Conservation (phyloP, 2,888 invertebrate species). For the Seira sanloemensis region DNA sequence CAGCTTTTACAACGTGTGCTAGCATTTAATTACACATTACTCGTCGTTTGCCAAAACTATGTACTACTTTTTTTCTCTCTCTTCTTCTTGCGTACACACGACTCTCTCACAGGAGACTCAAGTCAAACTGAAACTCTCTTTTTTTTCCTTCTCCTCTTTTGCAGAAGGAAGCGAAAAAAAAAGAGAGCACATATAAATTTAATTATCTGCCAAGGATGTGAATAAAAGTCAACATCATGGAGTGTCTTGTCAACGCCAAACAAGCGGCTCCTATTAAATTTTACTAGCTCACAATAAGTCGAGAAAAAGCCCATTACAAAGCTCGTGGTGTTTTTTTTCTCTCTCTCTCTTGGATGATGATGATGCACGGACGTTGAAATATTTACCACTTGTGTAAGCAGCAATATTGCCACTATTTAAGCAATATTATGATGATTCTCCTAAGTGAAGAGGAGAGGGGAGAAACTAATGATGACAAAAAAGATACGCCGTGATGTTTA, state of each 20-base stretch:
- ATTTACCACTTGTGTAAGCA: slow-evolving; percentile 56
- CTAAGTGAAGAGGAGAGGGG: neutral
- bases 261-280: slow-evolving; percentile 61
- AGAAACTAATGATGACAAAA: slow-evolving; percentile 38
- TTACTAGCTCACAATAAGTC: slow-evolving; percentile 41
- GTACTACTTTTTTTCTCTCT: slow-evolving; percentile 26
- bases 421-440: neutral
- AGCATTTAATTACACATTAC: slow-evolving; percentile 65
- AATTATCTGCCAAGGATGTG: slow-evolving; percentile 67
- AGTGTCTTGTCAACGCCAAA: slow-evolving; percentile 67
- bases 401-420: slow-evolving; percentile 12
- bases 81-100: no score
- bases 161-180: slow-evolving; percentile 32
- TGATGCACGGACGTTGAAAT: slow-evolving; percentile 55
- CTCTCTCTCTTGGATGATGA: slow-evolving; percentile 27
- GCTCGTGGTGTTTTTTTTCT: neutral
- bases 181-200: slow-evolving; percentile 62
- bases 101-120: no score
- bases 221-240: slow-evolving; percentile 67
- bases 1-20: slow-evolving; percentile 57
- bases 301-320: slow-evolving; percentile 42
- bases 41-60: slow-evolving; percentile 60
- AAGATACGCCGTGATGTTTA: slow-evolving; percentile 9
- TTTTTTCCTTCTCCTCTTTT: no score
- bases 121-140: no score